phyloP scores from a whole-genome alignment of 2,113 vertebrate genomes.

The Tricholaema leucomelas region DNA sequence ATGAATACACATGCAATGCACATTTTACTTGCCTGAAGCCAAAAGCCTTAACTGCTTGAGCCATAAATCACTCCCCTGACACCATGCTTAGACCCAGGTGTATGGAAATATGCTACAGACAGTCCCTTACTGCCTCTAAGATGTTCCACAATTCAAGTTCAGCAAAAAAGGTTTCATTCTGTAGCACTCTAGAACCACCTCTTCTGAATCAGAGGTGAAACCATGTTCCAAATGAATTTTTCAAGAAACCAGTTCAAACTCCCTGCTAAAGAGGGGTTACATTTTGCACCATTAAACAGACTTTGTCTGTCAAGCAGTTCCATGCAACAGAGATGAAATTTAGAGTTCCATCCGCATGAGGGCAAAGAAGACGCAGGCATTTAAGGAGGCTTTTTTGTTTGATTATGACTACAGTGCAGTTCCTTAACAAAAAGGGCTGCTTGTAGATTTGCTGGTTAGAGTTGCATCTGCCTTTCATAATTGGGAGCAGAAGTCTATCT shows the following conservation, averaged over 20 bases:
- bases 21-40: not conserved
- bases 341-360: not conserved
- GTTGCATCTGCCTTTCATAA: conserved; percentile 23
- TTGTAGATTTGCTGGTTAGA: not conserved
- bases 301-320: not conserved
- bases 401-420: not conserved
- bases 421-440: not conserved
- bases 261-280: not conserved
- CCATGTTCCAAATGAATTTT: not conserved
- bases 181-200: not conserved
- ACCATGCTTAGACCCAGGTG: not conserved
- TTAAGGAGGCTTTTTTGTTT: not conserved
- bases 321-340: not conserved
- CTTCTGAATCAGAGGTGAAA: not conserved
- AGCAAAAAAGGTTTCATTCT: not conserved
- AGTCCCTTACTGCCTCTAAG: not conserved
- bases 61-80: not conserved
- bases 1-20: not conserved
- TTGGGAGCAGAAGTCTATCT: conserved; percentile 34
- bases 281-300: not conserved
- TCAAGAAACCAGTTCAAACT: not conserved
- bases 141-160: not conserved
- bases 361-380: not conserved
- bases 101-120: not conserved
- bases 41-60: not conserved